Percentiles rank a stretch among this genome's conserved stretches.
Conservation (phyloP, 92 coral and sea anemone genomes). For the Scolanthus callimorphus region DNA sequence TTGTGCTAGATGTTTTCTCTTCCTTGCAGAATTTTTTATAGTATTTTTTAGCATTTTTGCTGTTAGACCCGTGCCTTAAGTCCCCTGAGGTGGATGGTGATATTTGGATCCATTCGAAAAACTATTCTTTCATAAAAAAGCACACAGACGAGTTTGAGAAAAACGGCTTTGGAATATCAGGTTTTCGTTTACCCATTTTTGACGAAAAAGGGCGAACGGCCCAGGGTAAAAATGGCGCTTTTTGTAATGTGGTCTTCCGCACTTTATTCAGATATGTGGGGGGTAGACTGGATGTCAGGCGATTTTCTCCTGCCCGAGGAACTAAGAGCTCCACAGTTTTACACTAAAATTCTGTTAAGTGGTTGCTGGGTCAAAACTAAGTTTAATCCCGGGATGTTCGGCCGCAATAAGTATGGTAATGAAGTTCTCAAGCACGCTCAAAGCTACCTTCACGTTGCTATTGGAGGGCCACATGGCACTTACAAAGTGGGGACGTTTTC, state of each 20-base stretch:
- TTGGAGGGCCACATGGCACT: slow-evolving; percentile 8
- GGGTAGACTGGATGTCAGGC: slow-evolving; percentile 25
- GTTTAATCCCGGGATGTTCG: slow-evolving; percentile 24
- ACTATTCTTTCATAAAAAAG: neutral
- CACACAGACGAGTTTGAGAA: slow-evolving; percentile 14
- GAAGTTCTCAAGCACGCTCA: slow-evolving; percentile 27
- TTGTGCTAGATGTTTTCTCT: too few relatives aligned
- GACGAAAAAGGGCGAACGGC: too few relatives aligned
- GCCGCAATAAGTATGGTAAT: slow-evolving; percentile 26
- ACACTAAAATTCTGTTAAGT: slow-evolving; percentile 14
- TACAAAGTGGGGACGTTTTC: slow-evolving; percentile 20
- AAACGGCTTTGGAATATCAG: slow-evolving; percentile 23
- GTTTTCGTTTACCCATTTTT: too few relatives aligned
- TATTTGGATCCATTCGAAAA: slow-evolving; percentile 9
- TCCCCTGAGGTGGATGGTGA: slow-evolving; percentile 26
- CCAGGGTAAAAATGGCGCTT: too few relatives aligned
- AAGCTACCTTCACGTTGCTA: slow-evolving; percentile 24
- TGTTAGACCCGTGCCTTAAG: too few relatives aligned
- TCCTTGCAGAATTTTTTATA: too few relatives aligned
- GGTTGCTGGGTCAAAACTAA: slow-evolving; percentile 17
- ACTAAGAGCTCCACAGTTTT: slow-evolving; percentile 22
- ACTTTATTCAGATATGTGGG: slow-evolving; percentile 31
- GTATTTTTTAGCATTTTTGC: too few relatives aligned
- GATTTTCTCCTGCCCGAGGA: slow-evolving; percentile 21
- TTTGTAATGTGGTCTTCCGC: too few relatives aligned